Percentiles rank a stretch among this genome's conserved stretches.
phyloP scores from a whole-genome alignment of 2,797 vertebrate species.

The Meda fulgida region DNA sequence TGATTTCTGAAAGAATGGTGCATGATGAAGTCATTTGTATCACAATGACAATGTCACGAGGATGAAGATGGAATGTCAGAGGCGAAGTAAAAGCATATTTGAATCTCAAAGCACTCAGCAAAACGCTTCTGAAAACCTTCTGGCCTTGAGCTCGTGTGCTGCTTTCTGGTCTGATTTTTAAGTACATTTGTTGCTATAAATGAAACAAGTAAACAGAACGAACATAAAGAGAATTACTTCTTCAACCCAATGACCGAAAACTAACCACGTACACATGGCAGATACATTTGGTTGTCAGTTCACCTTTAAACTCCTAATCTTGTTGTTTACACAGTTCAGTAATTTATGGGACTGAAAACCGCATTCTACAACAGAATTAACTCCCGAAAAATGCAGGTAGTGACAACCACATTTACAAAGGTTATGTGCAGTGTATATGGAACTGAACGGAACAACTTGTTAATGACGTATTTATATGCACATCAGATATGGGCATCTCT shows the following conservation, averaged over 20 bases:
- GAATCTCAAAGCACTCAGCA: slow-evolving; percentile 29
- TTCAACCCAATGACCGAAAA: neutral
- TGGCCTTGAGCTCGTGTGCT: slow-evolving; percentile 25
- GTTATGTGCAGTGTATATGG: no score
- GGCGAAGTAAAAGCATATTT: slow-evolving; percentile 32
- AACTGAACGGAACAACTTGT: no score
- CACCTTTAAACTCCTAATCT: neutral
- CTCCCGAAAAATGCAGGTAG: no score
- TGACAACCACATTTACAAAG: neutral
- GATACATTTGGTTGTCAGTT: neutral
- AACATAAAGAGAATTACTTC: slow-evolving; percentile 22
- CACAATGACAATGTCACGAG: slow-evolving; percentile 28
- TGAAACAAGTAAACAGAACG: slow-evolving; percentile 30
- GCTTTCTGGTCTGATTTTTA: slow-evolving; percentile 26
- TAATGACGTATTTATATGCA: no score
- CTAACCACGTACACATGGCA: neutral
- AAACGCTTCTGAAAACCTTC: neutral
- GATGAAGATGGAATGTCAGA: slow-evolving; percentile 37
- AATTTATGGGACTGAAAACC: neutral
- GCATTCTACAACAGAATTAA: neutral
- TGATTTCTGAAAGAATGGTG: slow-evolving; percentile 3
- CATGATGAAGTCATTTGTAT: slow-evolving; percentile 8
- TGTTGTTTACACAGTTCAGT: neutral
- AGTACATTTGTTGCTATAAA: slow-evolving; percentile 33
- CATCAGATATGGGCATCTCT: no score